phyloP scores from a whole-genome alignment of 2,888 invertebrate species.

The Acrocyrtus sp. region DNA sequence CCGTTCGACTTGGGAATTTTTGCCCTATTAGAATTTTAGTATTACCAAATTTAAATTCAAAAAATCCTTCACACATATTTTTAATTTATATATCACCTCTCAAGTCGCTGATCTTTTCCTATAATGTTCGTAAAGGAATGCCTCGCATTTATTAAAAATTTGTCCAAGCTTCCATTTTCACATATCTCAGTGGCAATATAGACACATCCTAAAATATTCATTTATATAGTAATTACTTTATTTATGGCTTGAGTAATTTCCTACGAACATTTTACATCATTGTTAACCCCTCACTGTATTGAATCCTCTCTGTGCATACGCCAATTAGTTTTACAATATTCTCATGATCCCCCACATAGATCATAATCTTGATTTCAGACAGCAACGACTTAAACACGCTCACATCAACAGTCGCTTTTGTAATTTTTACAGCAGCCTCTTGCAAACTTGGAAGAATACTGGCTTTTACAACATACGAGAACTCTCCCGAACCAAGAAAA shows the following conservation, averaged over 20 bases:
- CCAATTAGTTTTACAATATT: slow-evolving; percentile 15
- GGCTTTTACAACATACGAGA: neutral
- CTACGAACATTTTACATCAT: too few relatives aligned
- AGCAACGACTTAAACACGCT: slow-evolving; percentile 11
- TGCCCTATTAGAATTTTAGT: too few relatives aligned
- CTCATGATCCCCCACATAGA: slow-evolving; percentile 12
- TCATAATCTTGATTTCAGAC: slow-evolving; percentile 16
- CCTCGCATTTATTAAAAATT: too few relatives aligned
- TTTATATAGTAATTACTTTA: too few relatives aligned
- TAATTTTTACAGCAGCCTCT: slow-evolving; percentile 9
- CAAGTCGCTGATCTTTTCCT: too few relatives aligned
- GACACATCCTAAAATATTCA: neutral
- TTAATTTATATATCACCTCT: neutral
- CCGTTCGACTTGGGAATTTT: too few relatives aligned
- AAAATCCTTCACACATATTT: neutral
- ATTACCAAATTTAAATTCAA: neutral
- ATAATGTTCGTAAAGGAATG: too few relatives aligned
- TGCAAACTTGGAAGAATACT: neutral
- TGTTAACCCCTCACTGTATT: neutral
- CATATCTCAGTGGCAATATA: slow-evolving; percentile 6
- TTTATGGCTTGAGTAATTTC: too few relatives aligned
- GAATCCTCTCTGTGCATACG: slow-evolving; percentile 10
- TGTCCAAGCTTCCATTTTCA: neutral
- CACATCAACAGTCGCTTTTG: slow-evolving; percentile 13
- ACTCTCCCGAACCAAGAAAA: neutral